Evolutionary conservation across 2,888 invertebrate species (phyloP).

Genomic region (Listrodromus nycthemerus): DNA sequence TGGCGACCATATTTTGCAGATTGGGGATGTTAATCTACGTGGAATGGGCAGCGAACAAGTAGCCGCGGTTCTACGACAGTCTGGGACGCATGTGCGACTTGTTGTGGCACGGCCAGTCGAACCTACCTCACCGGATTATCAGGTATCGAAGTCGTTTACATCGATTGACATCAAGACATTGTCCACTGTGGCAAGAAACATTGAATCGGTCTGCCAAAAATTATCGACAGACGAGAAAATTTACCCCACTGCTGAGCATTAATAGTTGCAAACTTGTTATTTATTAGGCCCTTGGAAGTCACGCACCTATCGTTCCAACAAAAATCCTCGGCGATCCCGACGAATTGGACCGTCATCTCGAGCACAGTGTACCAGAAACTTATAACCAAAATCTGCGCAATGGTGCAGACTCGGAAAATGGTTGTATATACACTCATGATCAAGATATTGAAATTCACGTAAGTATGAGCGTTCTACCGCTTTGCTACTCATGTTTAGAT

Average conservation of each 20-base stretch:
- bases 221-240: neutral
- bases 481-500: neutral
- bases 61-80: conserved; percentile 97
- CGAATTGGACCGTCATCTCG: conserved; percentile 93
- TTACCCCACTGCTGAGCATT: conserved; percentile 6
- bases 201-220: neutral
- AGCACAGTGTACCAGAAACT: conserved; percentile 91
- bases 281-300: conserved; percentile 88
- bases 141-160: conserved; percentile 81
- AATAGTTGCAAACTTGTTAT: conserved; percentile 4
- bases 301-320: conserved; percentile 96
- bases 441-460: conserved; percentile 86
- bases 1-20: conserved; percentile 99
- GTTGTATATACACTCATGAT: conserved; percentile 85
- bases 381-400: conserved; percentile 79
- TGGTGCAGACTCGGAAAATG: conserved; percentile 78
- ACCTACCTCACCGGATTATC: conserved; percentile 91
- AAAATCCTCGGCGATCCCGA: conserved; percentile 95
- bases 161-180: neutral
- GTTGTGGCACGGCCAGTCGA: conserved; percentile 97
- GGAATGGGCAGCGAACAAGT: conserved; percentile 99
- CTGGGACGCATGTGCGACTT: conserved; percentile 96
- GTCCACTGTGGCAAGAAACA: neutral
- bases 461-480: conserved; percentile 74
- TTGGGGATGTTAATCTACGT: conserved; percentile 96